A percentile compares a stretch with the other conserved stretches of the same genome.
Conservation (phyloP, 2,797 vertebrate genomes). For the Meda fulgida region DNA sequence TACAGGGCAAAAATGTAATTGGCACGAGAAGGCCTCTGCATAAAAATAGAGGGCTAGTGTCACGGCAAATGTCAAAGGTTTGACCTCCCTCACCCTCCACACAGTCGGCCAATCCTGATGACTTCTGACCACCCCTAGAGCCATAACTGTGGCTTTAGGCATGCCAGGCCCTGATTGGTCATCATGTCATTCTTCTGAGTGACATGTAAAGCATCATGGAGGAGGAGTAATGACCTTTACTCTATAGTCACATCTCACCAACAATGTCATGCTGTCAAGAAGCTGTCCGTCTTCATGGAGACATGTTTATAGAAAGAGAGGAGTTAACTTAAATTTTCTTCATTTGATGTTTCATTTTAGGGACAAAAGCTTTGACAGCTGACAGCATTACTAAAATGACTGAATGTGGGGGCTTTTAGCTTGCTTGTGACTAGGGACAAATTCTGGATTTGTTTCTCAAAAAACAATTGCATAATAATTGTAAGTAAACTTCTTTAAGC, state of each 20-base stretch:
- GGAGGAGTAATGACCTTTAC: slow-evolving; percentile 61
- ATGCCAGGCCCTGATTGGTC: slow-evolving; percentile 54
- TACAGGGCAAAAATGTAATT: slow-evolving; percentile 62
- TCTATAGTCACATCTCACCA: slow-evolving; percentile 55
- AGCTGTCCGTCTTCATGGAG: slow-evolving; percentile 47
- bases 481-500: not conserved
- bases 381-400: not conserved
- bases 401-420: not conserved
- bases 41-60: slow-evolving; percentile 66
- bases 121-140: slow-evolving; percentile 58
- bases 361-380: slow-evolving; percentile 16
- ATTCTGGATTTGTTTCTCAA: not conserved
- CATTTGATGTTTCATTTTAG: slow-evolving; percentile 47
- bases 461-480: not conserved
- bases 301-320: slow-evolving; percentile 33
- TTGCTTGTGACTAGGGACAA: not conserved
- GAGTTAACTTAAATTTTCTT: slow-evolving; percentile 44
- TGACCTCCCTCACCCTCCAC: slow-evolving; percentile 58
- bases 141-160: slow-evolving; percentile 50
- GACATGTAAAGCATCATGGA: slow-evolving; percentile 57
- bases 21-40: slow-evolving; percentile 56
- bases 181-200: slow-evolving; percentile 47
- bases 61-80: slow-evolving; percentile 68
- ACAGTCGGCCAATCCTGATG: slow-evolving; percentile 53
- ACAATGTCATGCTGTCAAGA: slow-evolving; percentile 57